Percentiles rank a stretch among this genome's conserved stretches.
phyloP scores from a whole-genome alignment of 2,797 vertebrate species.

The Threskiornis aethiopicus region DNA sequence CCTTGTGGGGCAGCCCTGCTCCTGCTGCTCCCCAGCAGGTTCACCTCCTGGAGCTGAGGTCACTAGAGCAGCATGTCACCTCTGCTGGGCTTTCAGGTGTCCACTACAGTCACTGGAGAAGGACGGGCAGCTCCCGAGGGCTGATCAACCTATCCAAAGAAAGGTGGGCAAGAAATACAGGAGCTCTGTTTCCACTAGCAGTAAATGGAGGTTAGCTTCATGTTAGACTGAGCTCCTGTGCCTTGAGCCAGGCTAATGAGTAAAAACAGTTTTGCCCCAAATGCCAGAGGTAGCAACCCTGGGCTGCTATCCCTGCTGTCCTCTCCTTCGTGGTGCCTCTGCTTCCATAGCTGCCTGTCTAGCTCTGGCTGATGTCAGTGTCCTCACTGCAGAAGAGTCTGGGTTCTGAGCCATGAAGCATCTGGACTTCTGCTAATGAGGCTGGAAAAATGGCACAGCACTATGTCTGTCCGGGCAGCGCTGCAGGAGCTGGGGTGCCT shows the following conservation, averaged over 20 bases:
- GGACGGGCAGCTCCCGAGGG: neutral
- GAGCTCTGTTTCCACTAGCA: neutral
- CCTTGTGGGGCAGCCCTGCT: neutral
- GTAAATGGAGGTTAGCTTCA: neutral
- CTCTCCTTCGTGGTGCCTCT: neutral
- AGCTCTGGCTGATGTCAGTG: neutral
- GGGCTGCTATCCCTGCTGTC: neutral
- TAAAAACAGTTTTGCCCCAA: neutral
- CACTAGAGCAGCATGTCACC: neutral
- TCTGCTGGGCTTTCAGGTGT: neutral
- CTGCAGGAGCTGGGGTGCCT: neutral
- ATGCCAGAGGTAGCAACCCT: neutral
- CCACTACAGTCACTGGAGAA: neutral
- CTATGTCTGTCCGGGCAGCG: fast-evolving
- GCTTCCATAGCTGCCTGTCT: neutral
- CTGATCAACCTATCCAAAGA: neutral
- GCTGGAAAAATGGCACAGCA: neutral
- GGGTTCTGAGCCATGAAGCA: neutral
- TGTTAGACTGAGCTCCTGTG: neutral
- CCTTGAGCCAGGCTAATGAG: neutral
- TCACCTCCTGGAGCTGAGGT: neutral
- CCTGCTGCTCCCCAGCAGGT: neutral
- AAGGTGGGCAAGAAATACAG: neutral
- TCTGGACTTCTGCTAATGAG: neutral
- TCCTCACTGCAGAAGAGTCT: neutral